Percentiles rank a stretch among this genome's conserved stretches.
Evolutionary conservation across 64 coral and sea anemone species (phyloP).

Genomic region (Montipora foliosa): DNA sequence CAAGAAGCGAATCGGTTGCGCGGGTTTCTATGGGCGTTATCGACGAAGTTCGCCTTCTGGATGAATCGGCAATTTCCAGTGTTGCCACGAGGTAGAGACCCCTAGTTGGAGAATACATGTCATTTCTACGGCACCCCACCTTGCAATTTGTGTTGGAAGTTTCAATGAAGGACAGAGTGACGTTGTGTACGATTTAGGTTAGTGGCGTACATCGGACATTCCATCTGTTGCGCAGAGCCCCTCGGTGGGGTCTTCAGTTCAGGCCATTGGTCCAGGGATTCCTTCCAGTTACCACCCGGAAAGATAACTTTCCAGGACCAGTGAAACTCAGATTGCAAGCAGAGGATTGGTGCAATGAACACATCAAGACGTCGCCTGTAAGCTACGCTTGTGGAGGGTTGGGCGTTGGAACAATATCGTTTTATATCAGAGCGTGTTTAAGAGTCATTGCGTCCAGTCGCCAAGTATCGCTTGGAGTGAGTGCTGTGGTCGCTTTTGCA

Average conservation of each 20-base stretch:
- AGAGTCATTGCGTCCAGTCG: conserved; percentile 40
- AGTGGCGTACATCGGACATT: conserved; percentile 85
- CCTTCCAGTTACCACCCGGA: conserved; percentile 47
- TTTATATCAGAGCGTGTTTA: conserved; percentile 84
- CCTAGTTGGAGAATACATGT: conserved; percentile 83
- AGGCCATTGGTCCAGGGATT: conserved; percentile 70
- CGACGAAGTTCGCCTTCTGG: conserved; percentile 90
- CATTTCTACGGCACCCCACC: conserved; percentile 35
- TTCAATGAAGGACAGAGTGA: conserved; percentile 91
- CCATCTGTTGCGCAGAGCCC: conserved; percentile 57
- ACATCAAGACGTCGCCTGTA: conserved; percentile 54
- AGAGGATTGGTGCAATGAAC: conserved; percentile 72
- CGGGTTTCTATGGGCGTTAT: conserved; percentile 88
- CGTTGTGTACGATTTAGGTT: conserved; percentile 72
- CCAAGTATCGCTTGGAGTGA: conserved; percentile 61
- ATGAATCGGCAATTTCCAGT: too few species aligned
- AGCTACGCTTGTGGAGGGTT: conserved; percentile 54
- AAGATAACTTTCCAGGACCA: conserved; percentile 50
- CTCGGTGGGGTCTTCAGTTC: conserved; percentile 88
- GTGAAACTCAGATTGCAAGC: conserved; percentile 29
- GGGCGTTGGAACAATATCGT: conserved; percentile 37
- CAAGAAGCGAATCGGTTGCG: conserved; percentile 32
- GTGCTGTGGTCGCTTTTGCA: conserved; percentile 85
- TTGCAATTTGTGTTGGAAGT: too few species aligned
- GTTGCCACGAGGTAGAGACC: conserved; percentile 79